Evolutionary conservation across 2,888 invertebrate species (phyloP).

Genomic region (Rhagium mordax): DNA sequence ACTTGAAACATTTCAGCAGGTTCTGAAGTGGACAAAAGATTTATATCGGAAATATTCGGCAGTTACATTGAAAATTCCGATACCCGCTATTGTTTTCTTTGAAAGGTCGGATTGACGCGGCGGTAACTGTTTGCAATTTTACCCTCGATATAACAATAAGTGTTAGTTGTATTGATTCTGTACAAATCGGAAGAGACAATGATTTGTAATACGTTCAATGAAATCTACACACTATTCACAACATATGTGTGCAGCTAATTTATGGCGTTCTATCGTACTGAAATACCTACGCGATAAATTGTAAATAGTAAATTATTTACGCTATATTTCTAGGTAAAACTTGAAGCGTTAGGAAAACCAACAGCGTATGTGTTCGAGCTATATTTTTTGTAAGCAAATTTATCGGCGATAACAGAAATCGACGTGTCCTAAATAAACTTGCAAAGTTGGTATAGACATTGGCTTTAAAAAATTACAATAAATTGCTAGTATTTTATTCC

Average conservation of each 20-base stretch:
- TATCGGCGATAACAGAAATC: too few relatives aligned
- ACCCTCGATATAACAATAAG: constrained; percentile 25
- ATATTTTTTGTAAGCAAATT: too few relatives aligned
- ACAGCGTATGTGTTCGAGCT: too few relatives aligned
- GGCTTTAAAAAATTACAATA: too few relatives aligned
- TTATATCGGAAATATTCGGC: neutral
- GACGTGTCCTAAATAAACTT: too few relatives aligned
- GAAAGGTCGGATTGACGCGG: constrained; percentile 8
- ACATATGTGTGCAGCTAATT: constrained; percentile 16
- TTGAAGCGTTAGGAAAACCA: neutral
- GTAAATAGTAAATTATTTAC: neutral
- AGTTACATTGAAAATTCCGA: neutral
- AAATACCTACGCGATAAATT: neutral
- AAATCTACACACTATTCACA: constrained; percentile 18
- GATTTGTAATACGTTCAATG: constrained; percentile 22
- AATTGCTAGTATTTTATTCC: too few relatives aligned
- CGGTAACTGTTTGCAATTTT: constrained; percentile 25
- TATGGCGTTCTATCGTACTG: constrained; percentile 3
- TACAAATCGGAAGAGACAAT: constrained; percentile 20
- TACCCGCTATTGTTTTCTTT: constrained; percentile 18
- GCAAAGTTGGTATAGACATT: too few relatives aligned
- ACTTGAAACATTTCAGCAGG: neutral
- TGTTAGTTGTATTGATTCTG: constrained; percentile 10
- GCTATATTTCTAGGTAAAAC: neutral
- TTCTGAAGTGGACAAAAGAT: neutral